Conservation (phyloP, 2,797 vertebrate genomes). For the Eospalax fontanierii region DNA sequence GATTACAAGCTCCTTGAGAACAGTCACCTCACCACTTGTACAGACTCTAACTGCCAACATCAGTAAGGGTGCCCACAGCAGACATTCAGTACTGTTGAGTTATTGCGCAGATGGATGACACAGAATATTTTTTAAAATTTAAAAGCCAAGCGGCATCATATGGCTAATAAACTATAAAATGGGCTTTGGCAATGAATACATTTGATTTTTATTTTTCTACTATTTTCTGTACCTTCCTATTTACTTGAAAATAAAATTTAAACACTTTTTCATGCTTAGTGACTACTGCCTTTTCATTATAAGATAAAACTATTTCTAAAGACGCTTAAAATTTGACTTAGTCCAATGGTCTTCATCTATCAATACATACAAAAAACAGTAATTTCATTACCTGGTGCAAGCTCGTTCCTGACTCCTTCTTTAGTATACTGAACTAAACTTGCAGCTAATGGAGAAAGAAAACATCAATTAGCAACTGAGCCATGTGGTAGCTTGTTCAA, state of each 20-base stretch:
- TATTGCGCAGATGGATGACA: not conserved
- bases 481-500: not conserved
- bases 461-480: constrained; percentile 62
- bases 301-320: constrained; percentile 51
- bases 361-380: not conserved
- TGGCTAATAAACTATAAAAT: constrained; percentile 1
- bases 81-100: not conserved
- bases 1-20: not conserved
- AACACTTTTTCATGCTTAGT: not conserved
- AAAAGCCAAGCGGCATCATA: not conserved
- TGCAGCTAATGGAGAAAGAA: constrained; percentile 84
- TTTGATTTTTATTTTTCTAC: not conserved
- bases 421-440: constrained; percentile 88
- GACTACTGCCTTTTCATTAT: constrained; percentile 52
- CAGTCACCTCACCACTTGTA: not conserved
- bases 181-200: not conserved
- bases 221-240: constrained; percentile 36
- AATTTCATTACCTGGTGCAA: constrained; percentile 89
- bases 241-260: constrained; percentile 26
- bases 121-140: not conserved
- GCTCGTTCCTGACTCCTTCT: constrained; percentile 84
- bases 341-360: constrained; percentile 30
- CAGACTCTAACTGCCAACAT: not conserved
- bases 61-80: not conserved
- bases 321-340: constrained; percentile 29